These are phyloP conservation scores for Netelia inedita DNA, from an alignment of 2,888 invertebrate species.

Conservation along the genomic window DNA sequence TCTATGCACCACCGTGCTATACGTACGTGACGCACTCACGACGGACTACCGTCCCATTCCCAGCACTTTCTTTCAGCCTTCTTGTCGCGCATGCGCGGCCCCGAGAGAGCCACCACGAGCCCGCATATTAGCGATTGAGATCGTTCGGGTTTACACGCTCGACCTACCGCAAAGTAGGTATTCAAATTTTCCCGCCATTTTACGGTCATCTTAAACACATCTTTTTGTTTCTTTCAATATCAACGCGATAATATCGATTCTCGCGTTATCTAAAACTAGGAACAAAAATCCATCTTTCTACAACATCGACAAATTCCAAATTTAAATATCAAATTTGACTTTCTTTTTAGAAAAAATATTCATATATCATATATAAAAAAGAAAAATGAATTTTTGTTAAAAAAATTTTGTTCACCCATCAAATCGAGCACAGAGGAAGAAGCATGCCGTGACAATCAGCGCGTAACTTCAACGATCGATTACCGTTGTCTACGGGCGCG, in stretches of 20 bases:
- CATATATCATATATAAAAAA: too few relatives aligned
- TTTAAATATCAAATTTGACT: too few relatives aligned
- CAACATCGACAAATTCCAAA: too few relatives aligned
- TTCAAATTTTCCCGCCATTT: conserved; percentile 20
- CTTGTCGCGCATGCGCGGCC: conserved; percentile 2
- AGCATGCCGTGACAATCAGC: neutral
- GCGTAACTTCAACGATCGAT: conserved; percentile 18
- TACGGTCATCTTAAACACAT: conserved; percentile 20
- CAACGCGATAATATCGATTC: too few relatives aligned
- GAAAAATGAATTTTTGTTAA: too few relatives aligned
- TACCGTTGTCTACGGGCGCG: conserved; percentile 11
- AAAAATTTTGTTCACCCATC: too few relatives aligned
- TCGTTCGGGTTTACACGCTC: conserved; percentile 38
- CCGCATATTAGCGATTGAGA: conserved; percentile 3
- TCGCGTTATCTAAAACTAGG: too few relatives aligned
- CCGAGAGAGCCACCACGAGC: neutral
- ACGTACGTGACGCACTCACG: conserved; percentile 52
- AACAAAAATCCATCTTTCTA: too few relatives aligned
- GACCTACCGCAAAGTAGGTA: conserved; percentile 22
- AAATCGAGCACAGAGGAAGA: too few relatives aligned
- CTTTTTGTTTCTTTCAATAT: conserved; percentile 18
- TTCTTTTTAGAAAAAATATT: too few relatives aligned
- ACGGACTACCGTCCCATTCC: conserved; percentile 19
- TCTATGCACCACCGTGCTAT: conserved; percentile 35
- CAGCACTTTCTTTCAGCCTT: conserved; percentile 26